These are phyloP conservation scores for Panzeria rudis DNA, from an alignment of 2,888 invertebrate species.

Conservation along the genomic window DNA sequence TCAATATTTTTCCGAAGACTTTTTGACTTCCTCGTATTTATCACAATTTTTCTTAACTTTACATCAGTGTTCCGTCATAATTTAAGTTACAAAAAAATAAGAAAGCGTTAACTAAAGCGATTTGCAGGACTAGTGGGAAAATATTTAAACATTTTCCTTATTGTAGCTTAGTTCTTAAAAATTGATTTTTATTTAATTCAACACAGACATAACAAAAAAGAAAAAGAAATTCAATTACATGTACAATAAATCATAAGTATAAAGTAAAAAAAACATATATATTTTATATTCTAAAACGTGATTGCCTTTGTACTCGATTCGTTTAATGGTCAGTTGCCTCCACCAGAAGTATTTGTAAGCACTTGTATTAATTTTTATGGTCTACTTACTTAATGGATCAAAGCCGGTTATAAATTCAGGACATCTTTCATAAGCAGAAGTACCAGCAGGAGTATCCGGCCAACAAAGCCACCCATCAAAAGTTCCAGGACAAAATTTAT, in stretches of 20 bases:
- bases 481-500: slow-evolving; percentile 88
- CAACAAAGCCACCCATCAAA: slow-evolving; percentile 94
- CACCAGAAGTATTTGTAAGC: neutral
- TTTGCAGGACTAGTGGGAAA: no score
- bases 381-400: slow-evolving; percentile 88
- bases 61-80: no score
- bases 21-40: no score
- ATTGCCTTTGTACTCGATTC: neutral
- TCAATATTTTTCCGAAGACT: no score
- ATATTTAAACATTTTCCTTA: no score
- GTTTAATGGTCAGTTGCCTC: neutral
- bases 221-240: no score
- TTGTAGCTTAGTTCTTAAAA: no score
- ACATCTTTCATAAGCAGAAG: slow-evolving; percentile 87
- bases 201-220: no score
- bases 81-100: no score
- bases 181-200: no score
- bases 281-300: neutral
- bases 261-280: neutral
- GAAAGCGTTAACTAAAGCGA: no score
- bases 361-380: slow-evolving; percentile 11
- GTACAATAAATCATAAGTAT: neutral
- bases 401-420: slow-evolving; percentile 91
- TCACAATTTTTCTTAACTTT: no score
- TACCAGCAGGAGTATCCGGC: slow-evolving; percentile 89